Percentiles rank a stretch among this genome's conserved stretches.
Conservation (phyloP, 2,888 invertebrate species). For the Campoplex nolae region DNA sequence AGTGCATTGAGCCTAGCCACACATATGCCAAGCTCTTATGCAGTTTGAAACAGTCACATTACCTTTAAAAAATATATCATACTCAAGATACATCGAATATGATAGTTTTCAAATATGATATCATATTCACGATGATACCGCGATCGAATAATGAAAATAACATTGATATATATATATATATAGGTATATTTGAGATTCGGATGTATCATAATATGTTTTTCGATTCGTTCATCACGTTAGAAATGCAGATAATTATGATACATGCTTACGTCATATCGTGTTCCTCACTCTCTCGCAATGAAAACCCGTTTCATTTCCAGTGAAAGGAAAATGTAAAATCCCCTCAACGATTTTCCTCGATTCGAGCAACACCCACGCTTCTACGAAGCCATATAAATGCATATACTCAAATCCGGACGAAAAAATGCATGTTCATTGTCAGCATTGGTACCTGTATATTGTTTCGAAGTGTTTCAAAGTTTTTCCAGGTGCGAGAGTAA, state of each 20-base stretch:
- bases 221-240: background rate
- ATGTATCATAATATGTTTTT: background rate
- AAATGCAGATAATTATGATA: constrained; percentile 42
- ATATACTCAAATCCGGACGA: too few relatives aligned
- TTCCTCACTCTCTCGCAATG: constrained; percentile 3
- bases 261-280: constrained; percentile 43
- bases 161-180: background rate
- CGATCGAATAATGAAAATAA: background rate
- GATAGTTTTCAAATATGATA: background rate
- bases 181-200: background rate
- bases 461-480: background rate
- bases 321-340: constrained; percentile 17
- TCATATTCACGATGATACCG: background rate
- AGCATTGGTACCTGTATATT: too few relatives aligned
- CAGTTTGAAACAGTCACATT: too few relatives aligned
- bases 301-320: constrained; percentile 7
- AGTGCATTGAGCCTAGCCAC: too few relatives aligned
- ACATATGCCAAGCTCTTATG: too few relatives aligned
- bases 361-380: constrained; percentile 6
- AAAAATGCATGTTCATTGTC: background rate
- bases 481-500: background rate
- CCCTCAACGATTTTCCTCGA: constrained; percentile 22
- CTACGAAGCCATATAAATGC: constrained; percentile 17
- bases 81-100: background rate
- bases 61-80: background rate